Evolutionary conservation across 2,888 invertebrate genomes (phyloP).

Genomic region (Luperina testacea): DNA sequence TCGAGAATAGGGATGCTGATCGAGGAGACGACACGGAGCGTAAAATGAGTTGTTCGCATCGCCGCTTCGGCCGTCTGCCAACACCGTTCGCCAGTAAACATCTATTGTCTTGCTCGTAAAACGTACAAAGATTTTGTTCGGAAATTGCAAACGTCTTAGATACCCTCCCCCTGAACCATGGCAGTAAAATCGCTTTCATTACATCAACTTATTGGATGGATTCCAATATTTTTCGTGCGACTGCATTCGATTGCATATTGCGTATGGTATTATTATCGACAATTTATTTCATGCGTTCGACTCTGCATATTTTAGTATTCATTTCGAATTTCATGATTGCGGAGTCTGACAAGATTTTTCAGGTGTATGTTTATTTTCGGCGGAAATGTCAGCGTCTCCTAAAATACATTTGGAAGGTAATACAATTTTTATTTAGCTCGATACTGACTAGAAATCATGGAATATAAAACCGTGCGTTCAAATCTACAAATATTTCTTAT

Average conservation of each 20-base stretch:
- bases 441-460: too few relatives aligned
- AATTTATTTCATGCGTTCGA: conserved; percentile 71
- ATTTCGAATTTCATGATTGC: conserved; percentile 43
- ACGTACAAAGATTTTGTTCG: conserved; percentile 84
- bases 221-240: conserved; percentile 87
- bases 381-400: neutral
- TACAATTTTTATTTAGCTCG: neutral
- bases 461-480: neutral
- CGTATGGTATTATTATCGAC: conserved; percentile 79
- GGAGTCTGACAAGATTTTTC: conserved; percentile 24
- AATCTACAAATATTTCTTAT: too few relatives aligned
- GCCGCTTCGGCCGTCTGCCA: conserved; percentile 83
- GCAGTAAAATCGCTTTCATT: conserved; percentile 87
- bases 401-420: neutral
- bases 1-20: conserved; percentile 79
- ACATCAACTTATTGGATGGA: conserved; percentile 87
- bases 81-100: conserved; percentile 81
- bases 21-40: conserved; percentile 83
- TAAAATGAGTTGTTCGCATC: conserved; percentile 88
- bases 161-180: conserved; percentile 71
- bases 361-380: conserved; percentile 3
- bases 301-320: conserved; percentile 58
- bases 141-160: conserved; percentile 86
- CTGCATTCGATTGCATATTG: conserved; percentile 82
- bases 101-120: conserved; percentile 85